Conservation (phyloP, 2,113 vertebrate species). For the Cinclus mexicanus region DNA sequence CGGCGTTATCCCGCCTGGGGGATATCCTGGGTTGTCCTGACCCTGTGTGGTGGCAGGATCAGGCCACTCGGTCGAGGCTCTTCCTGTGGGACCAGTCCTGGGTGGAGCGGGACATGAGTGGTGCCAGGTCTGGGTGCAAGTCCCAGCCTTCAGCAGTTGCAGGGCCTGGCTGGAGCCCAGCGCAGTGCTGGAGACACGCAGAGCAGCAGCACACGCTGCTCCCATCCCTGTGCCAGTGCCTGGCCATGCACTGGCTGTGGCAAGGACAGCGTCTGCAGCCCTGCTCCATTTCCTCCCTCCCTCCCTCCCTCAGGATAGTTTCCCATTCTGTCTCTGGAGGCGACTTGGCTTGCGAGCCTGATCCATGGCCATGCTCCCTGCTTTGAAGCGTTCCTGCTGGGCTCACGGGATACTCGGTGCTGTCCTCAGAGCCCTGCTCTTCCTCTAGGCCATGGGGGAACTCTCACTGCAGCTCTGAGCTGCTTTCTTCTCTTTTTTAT, state of each 20-base stretch:
- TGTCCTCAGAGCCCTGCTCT: neutral
- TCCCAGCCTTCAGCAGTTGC: fast-evolving
- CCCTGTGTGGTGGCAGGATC: neutral
- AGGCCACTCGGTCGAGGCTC: fast-evolving
- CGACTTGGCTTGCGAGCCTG: fast-evolving
- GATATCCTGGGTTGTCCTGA: neutral
- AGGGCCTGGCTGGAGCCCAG: neutral
- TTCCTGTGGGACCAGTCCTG: neutral
- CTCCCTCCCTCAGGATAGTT: neutral
- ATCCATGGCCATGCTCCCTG: neutral
- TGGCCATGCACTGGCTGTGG: neutral
- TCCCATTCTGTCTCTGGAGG: neutral
- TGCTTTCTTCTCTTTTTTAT: constrained; percentile 18
- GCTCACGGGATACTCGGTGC: neutral
- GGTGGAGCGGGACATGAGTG: neutral
- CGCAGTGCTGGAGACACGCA: fast-evolving
- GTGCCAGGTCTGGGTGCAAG: neutral
- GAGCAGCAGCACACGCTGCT: neutral
- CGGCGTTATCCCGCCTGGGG: fast-evolving
- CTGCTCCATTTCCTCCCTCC: neutral
- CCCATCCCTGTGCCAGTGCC: neutral
- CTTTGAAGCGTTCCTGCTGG: neutral
- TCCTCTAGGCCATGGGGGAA: constrained; percentile 13
- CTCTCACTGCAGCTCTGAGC: neutral
- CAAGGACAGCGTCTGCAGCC: neutral